Evolutionary conservation across 2,797 vertebrate species (phyloP), one percentile per base, ranked within the genome.

Genomic region (Falco cherrug): DNA sequence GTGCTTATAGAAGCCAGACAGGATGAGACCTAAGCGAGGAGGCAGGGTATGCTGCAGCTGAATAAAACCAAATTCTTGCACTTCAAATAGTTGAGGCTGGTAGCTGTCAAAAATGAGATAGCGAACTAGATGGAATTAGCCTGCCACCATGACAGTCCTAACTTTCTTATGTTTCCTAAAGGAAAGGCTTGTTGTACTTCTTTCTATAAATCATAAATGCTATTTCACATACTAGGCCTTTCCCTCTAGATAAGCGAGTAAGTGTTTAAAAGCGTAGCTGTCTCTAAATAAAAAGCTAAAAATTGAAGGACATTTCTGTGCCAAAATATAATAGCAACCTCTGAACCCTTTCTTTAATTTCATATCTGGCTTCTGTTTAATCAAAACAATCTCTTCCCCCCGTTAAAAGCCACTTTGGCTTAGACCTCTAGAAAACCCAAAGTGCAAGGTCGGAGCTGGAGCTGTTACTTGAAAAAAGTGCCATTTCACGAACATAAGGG

Each of bases 341-440:
- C 78, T 97, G 93, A 95, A 91, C 90, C 64, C 76, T 59, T 71
- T 33, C 87, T 95, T 92, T 93, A 94, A 91, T 84, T 96, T 91
- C 81, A 59, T 94, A 83, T 95, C 91, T 97, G 91, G 51, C 88
- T 96, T 93, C 77, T 91, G 93, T 96, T 93, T 95, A 95, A 97
- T 94, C 87, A 90, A 97, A 97, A 96, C 90, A 68, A 87, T 94
- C 77, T 96, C 92, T 74, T 93, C 63, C 69, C 43, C 73, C 60
- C 67, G 67, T 79, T 95, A 96, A 96, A 97, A 96, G 81, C 84
- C 85, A 95, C 76, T 97, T 96, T 97, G 93, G 79, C 97, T 97
- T 92, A 70, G 60, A 89, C 94, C 28, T 94, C 53, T n/a, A 87
- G 67, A 33, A 96, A 93, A 81, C 5, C 68, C 69, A 13, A 94